Evolutionary conservation across 2,888 invertebrate genomes (phyloP), one percentile per base, ranked within the genome.

Genomic region (Coleophora deauratella): DNA sequence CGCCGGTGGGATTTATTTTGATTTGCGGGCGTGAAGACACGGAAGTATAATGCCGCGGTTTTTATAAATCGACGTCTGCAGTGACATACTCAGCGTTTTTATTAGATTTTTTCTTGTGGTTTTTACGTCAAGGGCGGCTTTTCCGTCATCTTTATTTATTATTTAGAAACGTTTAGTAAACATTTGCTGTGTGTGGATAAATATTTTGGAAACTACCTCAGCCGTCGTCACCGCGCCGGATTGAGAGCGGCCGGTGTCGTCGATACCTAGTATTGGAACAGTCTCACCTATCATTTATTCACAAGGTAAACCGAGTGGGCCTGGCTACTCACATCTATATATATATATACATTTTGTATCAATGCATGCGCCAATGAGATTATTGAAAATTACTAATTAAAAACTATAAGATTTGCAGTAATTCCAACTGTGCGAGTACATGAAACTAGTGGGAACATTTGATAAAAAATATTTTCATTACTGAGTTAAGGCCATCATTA

Each of bases 61-160:
- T 64, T 61, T 65, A 62, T 62, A 62, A 57, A 57, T 60, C 51
- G 50, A 61, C 58, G 46, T 63, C 53, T 68, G 55, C 61, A 62
- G 60, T 65, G 68, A 64, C 62, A 72, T 64, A 28, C 66, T 66
- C 52, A 57, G 53, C 57, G 60, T 63, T 66, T 69, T 59, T 44
- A n/a, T n/a, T n/a, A n/a, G n/a, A n/a, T 53, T 53, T 41, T 33
- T 42, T 15, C 42, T 31, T 57, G 49, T 51, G 44, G n/a, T 55
- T 56, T 48, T 65, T 60, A 56, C 71, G 69, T 65, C 75, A 75
- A 67, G 65, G 62, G 62, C 64, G 45, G 66, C 66, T 67, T 65
- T 71, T 77, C 75, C 69, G 70, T 75, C 73, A 62, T 62, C 66
- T 45, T 50, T 61, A 74, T 76, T 72, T 75, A 66, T 74, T 79